These are phyloP conservation scores for Acanthacorydalis orientalis DNA, from an alignment of 2,888 invertebrate species.

Conservation along the genomic window DNA sequence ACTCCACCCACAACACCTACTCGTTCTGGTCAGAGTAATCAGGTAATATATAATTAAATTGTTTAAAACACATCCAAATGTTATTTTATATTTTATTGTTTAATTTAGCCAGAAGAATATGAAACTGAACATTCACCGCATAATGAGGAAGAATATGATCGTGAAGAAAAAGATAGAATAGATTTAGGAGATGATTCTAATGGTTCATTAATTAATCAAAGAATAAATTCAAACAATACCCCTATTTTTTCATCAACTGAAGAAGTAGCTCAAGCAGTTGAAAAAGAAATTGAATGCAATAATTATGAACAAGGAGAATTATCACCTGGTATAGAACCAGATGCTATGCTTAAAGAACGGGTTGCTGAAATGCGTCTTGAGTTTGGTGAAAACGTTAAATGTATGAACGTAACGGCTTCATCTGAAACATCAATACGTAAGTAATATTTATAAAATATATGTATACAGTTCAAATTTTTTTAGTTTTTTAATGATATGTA, in stretches of 20 bases:
- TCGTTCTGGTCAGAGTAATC: conserved; percentile 7
- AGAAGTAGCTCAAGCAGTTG: neutral
- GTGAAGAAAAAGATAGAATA: neutral
- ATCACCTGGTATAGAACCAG: conserved; percentile 22
- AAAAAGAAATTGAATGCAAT: neutral
- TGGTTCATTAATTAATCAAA: neutral
- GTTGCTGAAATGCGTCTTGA: conserved; percentile 30
- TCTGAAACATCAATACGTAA: neutral
- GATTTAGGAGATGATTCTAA: conserved; percentile 1
- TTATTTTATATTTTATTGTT: neutral
- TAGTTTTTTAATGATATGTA: neutral
- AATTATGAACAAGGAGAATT: neutral
- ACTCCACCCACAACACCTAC: conserved; percentile 24
- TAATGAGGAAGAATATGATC: conserved; percentile 9
- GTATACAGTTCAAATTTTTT: neutral
- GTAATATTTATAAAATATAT: neutral
- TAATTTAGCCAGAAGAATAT: conserved; percentile 6
- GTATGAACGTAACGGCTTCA: neutral
- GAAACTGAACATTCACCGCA: conserved; percentile 3
- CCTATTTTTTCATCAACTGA: neutral
- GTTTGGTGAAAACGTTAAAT: conserved; percentile 18
- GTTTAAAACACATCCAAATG: neutral
- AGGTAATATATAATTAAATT: neutral
- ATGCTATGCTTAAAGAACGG: conserved; percentile 26
- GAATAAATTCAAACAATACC: too few relatives aligned